These are phyloP conservation scores for Lycaon pictus DNA, from an alignment of 2,113 vertebrate genomes.

Conservation along the genomic window DNA sequence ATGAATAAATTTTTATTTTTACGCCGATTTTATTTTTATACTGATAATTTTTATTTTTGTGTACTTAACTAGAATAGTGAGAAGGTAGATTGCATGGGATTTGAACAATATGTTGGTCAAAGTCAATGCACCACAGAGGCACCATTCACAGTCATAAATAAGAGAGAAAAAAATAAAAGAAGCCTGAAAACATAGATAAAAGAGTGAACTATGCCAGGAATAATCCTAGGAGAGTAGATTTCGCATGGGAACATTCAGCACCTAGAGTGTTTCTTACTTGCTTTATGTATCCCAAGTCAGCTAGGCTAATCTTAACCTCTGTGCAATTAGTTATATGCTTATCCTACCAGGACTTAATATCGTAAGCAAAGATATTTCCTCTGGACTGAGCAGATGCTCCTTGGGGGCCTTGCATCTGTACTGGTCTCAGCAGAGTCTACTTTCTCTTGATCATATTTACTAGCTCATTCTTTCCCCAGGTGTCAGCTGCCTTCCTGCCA, in stretches of 20 bases:
- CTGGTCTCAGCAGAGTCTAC: background rate
- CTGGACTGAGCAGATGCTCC: background rate
- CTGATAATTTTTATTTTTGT: background rate
- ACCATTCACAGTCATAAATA: background rate
- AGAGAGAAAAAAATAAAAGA: background rate
- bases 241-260: background rate
- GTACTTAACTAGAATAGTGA: background rate
- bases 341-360: background rate
- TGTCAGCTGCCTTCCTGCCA: background rate
- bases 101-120: background rate
- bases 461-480: background rate
- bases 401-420: background rate
- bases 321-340: background rate
- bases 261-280: background rate
- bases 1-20: background rate
- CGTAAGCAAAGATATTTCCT: background rate
- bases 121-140: background rate
- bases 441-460: background rate
- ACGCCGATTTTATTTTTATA: no score
- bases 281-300: background rate
- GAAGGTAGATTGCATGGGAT: background rate
- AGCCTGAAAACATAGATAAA: background rate
- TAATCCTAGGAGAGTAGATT: background rate
- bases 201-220: background rate
- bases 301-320: background rate